Conservation (phyloP, 2,113 vertebrate genomes). For the Hylia prasina region DNA sequence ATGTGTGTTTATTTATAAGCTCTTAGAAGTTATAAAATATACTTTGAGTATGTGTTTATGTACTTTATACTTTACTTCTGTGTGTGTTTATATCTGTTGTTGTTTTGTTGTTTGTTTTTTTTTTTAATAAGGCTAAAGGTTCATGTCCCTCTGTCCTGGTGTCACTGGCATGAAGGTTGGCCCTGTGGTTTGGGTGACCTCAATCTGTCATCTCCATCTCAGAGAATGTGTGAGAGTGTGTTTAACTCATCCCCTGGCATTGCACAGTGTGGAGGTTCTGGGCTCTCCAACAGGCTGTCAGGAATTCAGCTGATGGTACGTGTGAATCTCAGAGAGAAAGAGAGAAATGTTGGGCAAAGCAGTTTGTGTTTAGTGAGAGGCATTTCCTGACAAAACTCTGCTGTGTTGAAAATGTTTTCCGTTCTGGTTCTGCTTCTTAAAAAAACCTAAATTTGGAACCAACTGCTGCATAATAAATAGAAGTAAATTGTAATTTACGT, state of each 20-base stretch:
- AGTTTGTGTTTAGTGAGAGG: not conserved
- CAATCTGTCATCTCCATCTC: not conserved
- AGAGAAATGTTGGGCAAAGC: not conserved
- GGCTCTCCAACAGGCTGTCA: constrained; percentile 15
- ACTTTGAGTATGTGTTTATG: not conserved
- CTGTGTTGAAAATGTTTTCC: not conserved
- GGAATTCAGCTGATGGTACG: not conserved
- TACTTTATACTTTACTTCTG: not conserved
- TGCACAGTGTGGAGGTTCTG: not conserved
- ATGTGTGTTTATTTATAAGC: not conserved
- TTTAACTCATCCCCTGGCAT: not conserved
- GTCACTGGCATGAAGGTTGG: not conserved
- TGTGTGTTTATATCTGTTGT: not conserved
- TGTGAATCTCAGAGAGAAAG: not conserved
- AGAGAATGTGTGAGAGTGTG: not conserved
- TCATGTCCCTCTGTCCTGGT: not conserved
- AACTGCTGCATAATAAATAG: not conserved
- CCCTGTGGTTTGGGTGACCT: not conserved
- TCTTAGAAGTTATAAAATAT: not conserved
- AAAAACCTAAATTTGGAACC: not conserved
- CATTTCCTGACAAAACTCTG: not conserved
- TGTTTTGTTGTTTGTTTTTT: too few species aligned
- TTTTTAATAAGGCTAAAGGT: not conserved
- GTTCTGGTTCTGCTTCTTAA: not conserved
- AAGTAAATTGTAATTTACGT: not conserved